Evolutionary conservation across 1,140 invertebrate species (phyloP), one percentile per base, ranked within the genome.

Genomic region (Melipona quadrifasciata): DNA sequence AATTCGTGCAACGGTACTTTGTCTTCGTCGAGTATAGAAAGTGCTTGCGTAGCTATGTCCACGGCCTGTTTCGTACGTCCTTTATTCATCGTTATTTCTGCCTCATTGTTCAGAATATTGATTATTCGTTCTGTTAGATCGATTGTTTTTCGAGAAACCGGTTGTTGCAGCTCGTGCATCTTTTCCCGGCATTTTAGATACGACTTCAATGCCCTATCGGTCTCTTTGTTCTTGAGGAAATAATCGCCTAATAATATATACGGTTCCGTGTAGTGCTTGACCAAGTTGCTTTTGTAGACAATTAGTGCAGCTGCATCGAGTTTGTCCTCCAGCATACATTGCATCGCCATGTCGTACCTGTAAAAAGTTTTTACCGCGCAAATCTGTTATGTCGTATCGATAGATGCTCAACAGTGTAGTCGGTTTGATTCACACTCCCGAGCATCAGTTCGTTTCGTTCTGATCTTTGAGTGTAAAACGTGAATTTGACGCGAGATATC

Each of bases 321-420:
- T 61, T 83, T 79, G 6, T 85, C 80, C 0, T 88, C 67, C 2
- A 87, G 17, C 82, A 88, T 85, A 19, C 57, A 82, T 51, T 85
- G 53, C 31, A 90, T 55, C 2, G 87, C 85, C 77, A 77, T 82
- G 31, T 90, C 82, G 82, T 90, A 88, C 58, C 89, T 90, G 61
- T 34, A 16, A 27, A 79, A n/a, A 51, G 14, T 6, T 53, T 67
- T 76, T 72, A 1, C 1, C 61, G 65, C 31, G 16, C 4, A 31
- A 68, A 64, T 8, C 10, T 17, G 11, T 34, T 16, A 14, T 27
- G 31, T n/a, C 10, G 6, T 19, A 1, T 65, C 14, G 27, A 65
- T 65, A 31, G 21, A 3, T n/a, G 61, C 31, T 79, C 65, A 51
- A 79, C 70, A 68, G 16, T 21, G 0, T 21, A 34, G n/a, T 19